These are phyloP conservation scores for Eubasilissa regina DNA, from an alignment of 1,140 invertebrate species.

Conservation along the genomic window DNA sequence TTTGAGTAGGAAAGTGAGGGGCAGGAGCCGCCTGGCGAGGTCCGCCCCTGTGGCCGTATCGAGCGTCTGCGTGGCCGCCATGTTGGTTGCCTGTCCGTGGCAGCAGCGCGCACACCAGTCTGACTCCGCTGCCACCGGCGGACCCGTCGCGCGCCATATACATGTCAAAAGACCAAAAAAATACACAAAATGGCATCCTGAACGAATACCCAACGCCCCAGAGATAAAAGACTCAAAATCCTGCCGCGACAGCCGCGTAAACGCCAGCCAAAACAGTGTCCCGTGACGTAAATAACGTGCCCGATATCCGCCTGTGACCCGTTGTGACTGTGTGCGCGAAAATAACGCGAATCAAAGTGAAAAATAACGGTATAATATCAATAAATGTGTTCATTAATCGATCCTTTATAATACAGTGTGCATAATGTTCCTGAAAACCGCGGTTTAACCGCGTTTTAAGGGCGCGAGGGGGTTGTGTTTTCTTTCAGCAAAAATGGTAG, in stretches of 20 bases:
- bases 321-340: constrained; percentile 12
- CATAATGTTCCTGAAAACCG: background rate
- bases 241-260: constrained; percentile 16
- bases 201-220: constrained; percentile 67
- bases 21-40: background rate
- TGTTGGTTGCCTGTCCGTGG: constrained; percentile 45
- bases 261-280: constrained; percentile 8
- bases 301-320: constrained; percentile 59
- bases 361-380: constrained; percentile 22
- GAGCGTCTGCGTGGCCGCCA: constrained; percentile 59
- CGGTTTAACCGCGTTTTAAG: background rate
- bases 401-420: constrained; percentile 2
- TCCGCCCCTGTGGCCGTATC: constrained; percentile 54
- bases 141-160: constrained; percentile 69
- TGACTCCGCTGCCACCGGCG: constrained; percentile 65
- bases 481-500: constrained; percentile 49
- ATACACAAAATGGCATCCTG: constrained; percentile 62
- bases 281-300: constrained; percentile 41
- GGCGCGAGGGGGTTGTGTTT: constrained; percentile 41
- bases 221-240: constrained; percentile 59
- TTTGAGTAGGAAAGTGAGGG: background rate
- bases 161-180: constrained; percentile 65
- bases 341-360: background rate
- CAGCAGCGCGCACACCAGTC: constrained; percentile 43
- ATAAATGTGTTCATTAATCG: constrained; percentile 25